Evolutionary conservation across 2,113 vertebrate genomes (phyloP), one percentile per base, ranked within the genome.

Genomic region (Takifugu bimaculatus): DNA sequence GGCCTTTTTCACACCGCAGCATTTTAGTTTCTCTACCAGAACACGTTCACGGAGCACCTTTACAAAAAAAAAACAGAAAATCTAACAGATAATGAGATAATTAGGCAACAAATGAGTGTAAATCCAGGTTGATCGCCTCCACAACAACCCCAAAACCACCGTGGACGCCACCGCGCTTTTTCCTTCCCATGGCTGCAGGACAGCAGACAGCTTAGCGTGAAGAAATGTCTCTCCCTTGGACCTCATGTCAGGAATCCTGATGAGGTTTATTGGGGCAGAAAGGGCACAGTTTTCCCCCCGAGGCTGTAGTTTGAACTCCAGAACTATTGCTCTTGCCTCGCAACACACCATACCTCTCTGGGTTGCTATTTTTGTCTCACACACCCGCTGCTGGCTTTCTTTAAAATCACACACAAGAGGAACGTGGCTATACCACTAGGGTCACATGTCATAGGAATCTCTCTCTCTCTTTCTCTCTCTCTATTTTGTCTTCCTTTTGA

Each of bases 231-330:
- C 68, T 88, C 82, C 79, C 74, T 78, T 35, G 56, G 81, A 79
- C 68, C 69, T 84, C 71, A 72, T 81, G 84, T 82, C 82, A 88
- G 85, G 85, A 87, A 80, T 85, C 81, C 81, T 74, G 81, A 87
- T 86, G 85, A 84, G 80, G 87, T 82, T 90, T 91, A 91, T 86
- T 91, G 86, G 89, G 90, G 89, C 89, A 91, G 89, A 91, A 91
- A 89, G 82, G 82, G 81, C 85, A 85, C 63, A 15, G 59, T 84
- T 80, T 83, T 77, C 86, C 84, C 87, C 86, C 85, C 68, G 68
- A 79, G 84, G 88, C 85, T 72, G 69, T 54, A 81, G 78, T 77
- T 85, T 72, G 3, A 85, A 70, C 76, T 77, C 62, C 52, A 79
- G 54, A 86, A 70, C 85, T 83, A 72, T 79, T 79, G 61, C 74